Evolutionary conservation across 2,113 vertebrate genomes (phyloP), one percentile per base, ranked within the genome.

Genomic region (Dasyprocta punctata): DNA sequence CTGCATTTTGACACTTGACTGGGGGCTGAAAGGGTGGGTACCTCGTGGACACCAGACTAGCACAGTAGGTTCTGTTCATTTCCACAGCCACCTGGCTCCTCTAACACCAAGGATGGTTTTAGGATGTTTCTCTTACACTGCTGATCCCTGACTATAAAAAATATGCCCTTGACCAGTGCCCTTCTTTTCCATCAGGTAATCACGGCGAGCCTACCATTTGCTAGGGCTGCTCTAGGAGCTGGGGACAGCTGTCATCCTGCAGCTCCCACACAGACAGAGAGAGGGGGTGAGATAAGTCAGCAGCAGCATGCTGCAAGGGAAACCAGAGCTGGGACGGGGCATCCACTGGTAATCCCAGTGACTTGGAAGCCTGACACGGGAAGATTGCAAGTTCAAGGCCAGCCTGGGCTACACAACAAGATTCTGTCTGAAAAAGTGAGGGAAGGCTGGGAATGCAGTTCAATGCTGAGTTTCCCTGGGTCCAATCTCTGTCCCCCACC

Each of bases 181-280:
- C 36, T 69, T n/a, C 33, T 19, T 71, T 73, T 16, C 63, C 3
- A 9, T 19, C 77, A 26, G 63, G 0, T 22, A 65, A 14, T 44
- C 30, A 24, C 1, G 3, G 1, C 0, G 16, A 44, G 90, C 33
- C 20, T 20, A 5, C 26, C 14, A 9, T 0, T 8, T 17, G 17
- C n/a, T 33, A 12, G 80, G 47, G 19, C 58, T 58, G 33, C 24
- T 7, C 52, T 0, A 41, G 90, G 20, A 38, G 63, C 41, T 67
- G n/a, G 52, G 65, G 84, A 41, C 78, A 77, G 56, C 38, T 61
- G 41, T 28, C 41, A 36, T 41, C 16, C 1, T 2, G 22, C 17
- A 80, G 26, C 88, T 13, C 11, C 41, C 58, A 22, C 10, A 14
- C 13, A 1, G 10, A 30, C 12, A 56, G 80, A 36, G 19, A 20